A percentile compares a stretch with the other conserved stretches of the same genome.
phyloP scores from a whole-genome alignment of 2,888 invertebrate genomes.

The Helicoverpa assulta region DNA sequence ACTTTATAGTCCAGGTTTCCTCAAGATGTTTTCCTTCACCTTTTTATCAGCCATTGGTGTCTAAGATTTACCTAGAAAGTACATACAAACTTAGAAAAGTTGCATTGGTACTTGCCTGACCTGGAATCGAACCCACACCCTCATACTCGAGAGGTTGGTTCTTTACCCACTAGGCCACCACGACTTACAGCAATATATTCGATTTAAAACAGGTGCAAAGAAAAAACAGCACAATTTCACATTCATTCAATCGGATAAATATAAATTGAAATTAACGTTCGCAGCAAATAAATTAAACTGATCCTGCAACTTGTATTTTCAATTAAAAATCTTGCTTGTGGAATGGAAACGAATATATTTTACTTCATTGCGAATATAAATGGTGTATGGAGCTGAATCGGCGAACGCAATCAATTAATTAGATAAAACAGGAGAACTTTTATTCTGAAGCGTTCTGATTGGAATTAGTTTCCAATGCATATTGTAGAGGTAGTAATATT shows the following conservation, averaged over 20 bases:
- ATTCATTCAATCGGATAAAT: conserved; percentile 3
- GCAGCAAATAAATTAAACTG: conserved; percentile 5
- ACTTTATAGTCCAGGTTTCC: too few species aligned
- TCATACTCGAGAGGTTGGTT: too few species aligned
- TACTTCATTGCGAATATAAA: conserved; percentile 11
- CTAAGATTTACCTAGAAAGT: too few species aligned
- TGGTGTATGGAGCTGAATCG: conserved; percentile 17
- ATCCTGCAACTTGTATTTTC: conserved; percentile 26
- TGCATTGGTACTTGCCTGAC: too few species aligned
- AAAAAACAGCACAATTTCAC: conserved; percentile 4
- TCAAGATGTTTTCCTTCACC: too few species aligned
- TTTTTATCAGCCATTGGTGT: too few species aligned
- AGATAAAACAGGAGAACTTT: conserved; percentile 21
- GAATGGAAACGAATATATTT: conserved; percentile 33
- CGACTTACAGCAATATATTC: too few species aligned
- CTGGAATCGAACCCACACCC: too few species aligned
- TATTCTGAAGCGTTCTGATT: conserved; percentile 19
- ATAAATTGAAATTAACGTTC: conserved; percentile 15
- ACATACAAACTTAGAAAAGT: too few species aligned
- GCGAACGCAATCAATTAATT: conserved; percentile 23
- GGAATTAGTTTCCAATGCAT: conserved; percentile 15
- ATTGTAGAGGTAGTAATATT: background rate
- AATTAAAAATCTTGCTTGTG: conserved; percentile 25
- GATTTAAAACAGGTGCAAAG: background rate
- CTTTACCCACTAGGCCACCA: too few species aligned